phyloP scores from a whole-genome alignment of 2,113 vertebrate genomes.

The Emydura subglobosa region DNA sequence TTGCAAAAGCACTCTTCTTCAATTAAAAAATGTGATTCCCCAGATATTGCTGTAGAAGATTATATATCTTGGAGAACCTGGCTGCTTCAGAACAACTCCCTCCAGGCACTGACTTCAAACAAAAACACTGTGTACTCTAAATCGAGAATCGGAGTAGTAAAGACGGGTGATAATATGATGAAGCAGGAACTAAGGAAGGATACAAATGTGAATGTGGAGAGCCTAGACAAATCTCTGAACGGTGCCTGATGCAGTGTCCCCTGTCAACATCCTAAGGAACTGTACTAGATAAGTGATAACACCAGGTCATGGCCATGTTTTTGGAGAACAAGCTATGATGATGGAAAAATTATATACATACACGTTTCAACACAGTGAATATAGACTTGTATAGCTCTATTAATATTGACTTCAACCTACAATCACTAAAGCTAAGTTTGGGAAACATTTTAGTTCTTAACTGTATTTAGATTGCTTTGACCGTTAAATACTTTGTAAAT shows the following conservation, averaged over 20 bases:
- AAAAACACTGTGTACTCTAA: not conserved
- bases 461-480: not conserved
- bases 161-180: not conserved
- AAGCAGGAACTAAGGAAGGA: not conserved
- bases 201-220: not conserved
- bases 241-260: not conserved
- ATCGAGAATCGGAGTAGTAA: not conserved
- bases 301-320: not conserved
- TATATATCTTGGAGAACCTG: not conserved
- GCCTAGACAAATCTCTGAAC: not conserved
- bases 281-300: not conserved
- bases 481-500: not conserved
- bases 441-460: slow-evolving; percentile 10
- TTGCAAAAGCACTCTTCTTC: slow-evolving; percentile 13
- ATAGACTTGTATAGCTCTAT: not conserved
- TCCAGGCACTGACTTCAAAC: not conserved
- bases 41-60: not conserved
- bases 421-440: not conserved
- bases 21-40: slow-evolving; percentile 22
- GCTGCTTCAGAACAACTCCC: not conserved
- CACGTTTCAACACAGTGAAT: not conserved
- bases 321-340: not conserved
- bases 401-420: not conserved
- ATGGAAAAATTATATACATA: not conserved
- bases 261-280: not conserved